Base-by-base conservation (phyloP, 2,888 invertebrate genomes). In the Napeogenes inachia region DNA sequence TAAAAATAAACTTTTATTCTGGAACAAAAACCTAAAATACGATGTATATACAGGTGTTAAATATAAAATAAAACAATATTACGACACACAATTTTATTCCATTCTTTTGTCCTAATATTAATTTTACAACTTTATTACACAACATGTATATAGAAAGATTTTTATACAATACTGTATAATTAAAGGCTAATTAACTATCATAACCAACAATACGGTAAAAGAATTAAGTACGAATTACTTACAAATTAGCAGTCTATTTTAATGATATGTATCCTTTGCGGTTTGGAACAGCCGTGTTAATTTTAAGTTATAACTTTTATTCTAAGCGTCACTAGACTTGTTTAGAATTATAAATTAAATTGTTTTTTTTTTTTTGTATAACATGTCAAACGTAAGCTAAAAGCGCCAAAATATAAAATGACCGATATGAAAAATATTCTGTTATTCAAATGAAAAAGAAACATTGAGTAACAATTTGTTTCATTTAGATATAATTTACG, bases 141-240 rank as follows among this genome's bases (percentile, higher is more conserved):
- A 90, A 90, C 89, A 89, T 89, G 90, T 89, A 89, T 85, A 89
- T 90, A 89, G 90, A 89, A 89, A 89, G 90, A 88, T 81, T 87
- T 89, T 89, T 87, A 89, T 89, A 89, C 89, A 89, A 90, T 89
- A 89, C 89, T 90, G 88, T 89, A 90, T 89, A 89, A 83, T 84
- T 83, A 83, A 77, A 81, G 74, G 76, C 85, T 89, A 86, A 77
- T 76, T 80, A 83, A 76, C 86, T 87, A 85, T 85, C 81, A 79
- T 84, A 83, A 79, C 86, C 89, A 89, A 89, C 89, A 90, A 84
- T 87, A 85, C 77, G 84, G 83, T 89, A 89, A 89, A 89, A 87
- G 80, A 88, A 85, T 85, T 87, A 50, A 50, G 50, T 50, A 87
- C 76, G 83, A 84, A 82, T 86, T 80, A 82, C 84, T 82, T 82